Conservation (phyloP, 2,888 invertebrate genomes). For the Rhopalosiphum nymphaeae region DNA sequence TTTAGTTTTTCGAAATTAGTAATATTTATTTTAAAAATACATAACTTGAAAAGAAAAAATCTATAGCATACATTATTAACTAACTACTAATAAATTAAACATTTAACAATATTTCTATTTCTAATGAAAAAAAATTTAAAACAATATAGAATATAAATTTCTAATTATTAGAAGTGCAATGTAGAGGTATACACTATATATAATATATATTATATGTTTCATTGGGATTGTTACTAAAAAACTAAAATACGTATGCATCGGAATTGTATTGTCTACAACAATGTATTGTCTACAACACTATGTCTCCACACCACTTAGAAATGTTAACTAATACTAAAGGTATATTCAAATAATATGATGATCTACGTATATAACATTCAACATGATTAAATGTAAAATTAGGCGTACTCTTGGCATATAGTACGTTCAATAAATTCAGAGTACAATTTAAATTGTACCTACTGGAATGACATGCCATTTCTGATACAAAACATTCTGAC, state of each 20-base stretch:
- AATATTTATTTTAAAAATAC: neutral
- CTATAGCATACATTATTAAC: neutral
- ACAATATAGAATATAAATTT: too few relatives aligned
- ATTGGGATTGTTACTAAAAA: too few relatives aligned
- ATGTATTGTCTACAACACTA: too few relatives aligned
- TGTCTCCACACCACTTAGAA: too few relatives aligned
- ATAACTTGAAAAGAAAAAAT: neutral
- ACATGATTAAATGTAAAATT: neutral
- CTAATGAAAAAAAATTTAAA: neutral
- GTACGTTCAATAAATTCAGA: neutral
- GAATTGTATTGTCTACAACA: too few relatives aligned
- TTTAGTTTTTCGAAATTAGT: neutral
- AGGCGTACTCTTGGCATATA: neutral
- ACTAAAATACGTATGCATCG: too few relatives aligned
- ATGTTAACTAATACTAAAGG: too few relatives aligned
- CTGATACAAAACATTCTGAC: slow-evolving; percentile 8
- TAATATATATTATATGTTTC: too few relatives aligned
- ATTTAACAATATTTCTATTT: neutral
- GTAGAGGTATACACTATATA: too few relatives aligned
- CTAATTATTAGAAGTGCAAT: too few relatives aligned
- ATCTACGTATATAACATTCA: neutral
- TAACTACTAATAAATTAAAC: neutral
- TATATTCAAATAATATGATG: neutral
- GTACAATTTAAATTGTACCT: neutral
- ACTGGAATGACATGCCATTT: neutral